Evolutionary conservation across 2,797 vertebrate species (phyloP).

Genomic region (Melanotaenia maccullochi): DNA sequence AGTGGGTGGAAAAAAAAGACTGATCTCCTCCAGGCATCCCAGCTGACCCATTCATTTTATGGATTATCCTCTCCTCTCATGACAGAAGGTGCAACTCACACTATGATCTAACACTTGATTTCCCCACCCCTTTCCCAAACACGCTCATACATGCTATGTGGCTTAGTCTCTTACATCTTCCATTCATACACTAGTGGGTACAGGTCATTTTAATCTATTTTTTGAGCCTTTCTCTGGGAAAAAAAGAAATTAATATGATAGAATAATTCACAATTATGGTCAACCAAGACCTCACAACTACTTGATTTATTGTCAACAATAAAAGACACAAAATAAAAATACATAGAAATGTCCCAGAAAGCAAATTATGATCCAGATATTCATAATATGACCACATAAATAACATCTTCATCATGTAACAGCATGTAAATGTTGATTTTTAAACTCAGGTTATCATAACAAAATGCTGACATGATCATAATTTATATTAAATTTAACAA

Average conservation of each 20-base stretch:
- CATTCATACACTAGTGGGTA: neutral
- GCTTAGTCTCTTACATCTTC: conserved; percentile 10
- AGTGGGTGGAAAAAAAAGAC: conserved; percentile 39
- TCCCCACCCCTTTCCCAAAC: neutral
- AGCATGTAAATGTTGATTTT: no score
- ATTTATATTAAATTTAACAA: no score
- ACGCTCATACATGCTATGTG: neutral
- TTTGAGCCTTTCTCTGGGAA: neutral
- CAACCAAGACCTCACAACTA: neutral
- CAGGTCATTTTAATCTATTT: conserved; percentile 1
- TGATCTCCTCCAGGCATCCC: conserved; percentile 17
- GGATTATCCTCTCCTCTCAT: conserved; percentile 20
- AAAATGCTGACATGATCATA: no score
- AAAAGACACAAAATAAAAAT: neutral
- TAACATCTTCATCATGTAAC: no score
- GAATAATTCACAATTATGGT: neutral
- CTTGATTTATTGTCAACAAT: neutral
- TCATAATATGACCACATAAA: no score
- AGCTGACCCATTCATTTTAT: conserved; percentile 35
- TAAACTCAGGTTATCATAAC: no score
- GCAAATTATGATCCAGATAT: no score
- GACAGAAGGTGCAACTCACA: conserved; percentile 19
- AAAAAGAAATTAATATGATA: neutral
- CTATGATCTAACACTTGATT: conserved; percentile 9
- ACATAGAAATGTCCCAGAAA: no score